phyloP scores from a whole-genome alignment of 1,140 invertebrate species.

The Calephelis nemesis region DNA sequence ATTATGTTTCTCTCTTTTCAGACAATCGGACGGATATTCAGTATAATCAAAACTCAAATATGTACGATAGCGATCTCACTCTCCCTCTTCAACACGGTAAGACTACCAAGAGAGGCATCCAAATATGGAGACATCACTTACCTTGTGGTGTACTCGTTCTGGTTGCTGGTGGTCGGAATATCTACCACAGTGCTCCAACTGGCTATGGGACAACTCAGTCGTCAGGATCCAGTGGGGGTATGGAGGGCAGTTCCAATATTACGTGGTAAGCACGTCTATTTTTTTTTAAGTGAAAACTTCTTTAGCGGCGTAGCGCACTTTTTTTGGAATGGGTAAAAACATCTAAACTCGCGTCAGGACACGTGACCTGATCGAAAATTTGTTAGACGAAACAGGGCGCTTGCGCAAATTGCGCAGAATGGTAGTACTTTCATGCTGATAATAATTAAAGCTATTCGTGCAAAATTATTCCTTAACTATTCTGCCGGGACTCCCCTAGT shows the following conservation, averaged over 20 bases:
- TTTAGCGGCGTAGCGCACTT: background rate
- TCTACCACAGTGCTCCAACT: conserved; percentile 60
- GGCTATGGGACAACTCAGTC: conserved; percentile 65
- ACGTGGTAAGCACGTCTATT: conserved; percentile 46
- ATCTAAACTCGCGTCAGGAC: too few species aligned
- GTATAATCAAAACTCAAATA: conserved; percentile 60
- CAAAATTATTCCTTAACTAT: too few species aligned
- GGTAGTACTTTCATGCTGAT: too few species aligned
- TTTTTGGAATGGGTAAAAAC: background rate
- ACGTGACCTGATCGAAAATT: too few species aligned
- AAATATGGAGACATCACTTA: conserved; percentile 62
- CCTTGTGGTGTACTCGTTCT: conserved; percentile 63
- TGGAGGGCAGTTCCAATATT: conserved; percentile 73
- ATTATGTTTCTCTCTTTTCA: conserved; percentile 43
- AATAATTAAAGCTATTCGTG: too few species aligned
- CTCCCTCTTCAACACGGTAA: conserved; percentile 59
- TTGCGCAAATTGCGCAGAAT: too few species aligned
- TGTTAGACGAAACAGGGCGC: too few species aligned
- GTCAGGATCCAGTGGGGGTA: conserved; percentile 67
- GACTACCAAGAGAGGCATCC: conserved; percentile 61
- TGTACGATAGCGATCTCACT: conserved; percentile 63
- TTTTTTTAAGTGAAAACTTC: background rate
- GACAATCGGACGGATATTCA: conserved; percentile 56
- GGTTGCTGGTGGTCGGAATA: conserved; percentile 55
- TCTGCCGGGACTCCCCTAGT: too few species aligned